Evolutionary conservation across 2,888 invertebrate species (phyloP), one percentile per base, ranked within the genome.

Genomic region (Eulithis prunata): DNA sequence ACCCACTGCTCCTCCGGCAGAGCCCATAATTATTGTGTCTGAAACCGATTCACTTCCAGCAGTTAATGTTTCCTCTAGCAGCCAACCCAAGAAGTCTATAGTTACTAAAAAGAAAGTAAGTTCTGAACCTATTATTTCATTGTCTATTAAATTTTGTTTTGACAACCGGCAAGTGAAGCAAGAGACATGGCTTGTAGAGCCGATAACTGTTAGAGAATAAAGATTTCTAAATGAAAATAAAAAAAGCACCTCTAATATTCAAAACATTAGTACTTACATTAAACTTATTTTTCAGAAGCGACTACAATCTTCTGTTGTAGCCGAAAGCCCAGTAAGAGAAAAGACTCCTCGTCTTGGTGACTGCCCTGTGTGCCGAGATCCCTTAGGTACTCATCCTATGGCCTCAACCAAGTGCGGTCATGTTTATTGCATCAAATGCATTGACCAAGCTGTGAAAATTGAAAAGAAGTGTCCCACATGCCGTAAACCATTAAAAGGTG

Each of bases 381-480:
- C 77, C 55, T 64, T 89, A 28, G 87, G 88, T 11, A 79, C 71
- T 66, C 82, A 82, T 49, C 82, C 83, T 45, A 70, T 88, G 68
- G 85, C 83, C 58, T 87, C 90, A 52, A 90, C 89, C 8, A 87
- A 80, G 72, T 90, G 90, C 79, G 90, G 90, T 4, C 89, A 90
- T 77, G 85, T 90, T 0, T 90, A 77, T 69, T 90, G 89, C 65
- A 59, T 79, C 10, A 68, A 68, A 53, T 90, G 90, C 67, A 65
- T 90, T 45, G 67, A 84, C 70, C 62, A 67, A 38, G 75, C 80
- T 58, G 62, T 88, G 4, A 68, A 72, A 67, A 3, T 67, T 38
- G 76, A 81, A 46, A 84, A 82, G 49, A 81, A 69, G 64, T 90
- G 89, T 57, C 90, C 90, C 8, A 86, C 83, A 28, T 90, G 89